Evolutionary conservation across 2,113 vertebrate genomes (phyloP).

Genomic region (Melanocharis versteri): DNA sequence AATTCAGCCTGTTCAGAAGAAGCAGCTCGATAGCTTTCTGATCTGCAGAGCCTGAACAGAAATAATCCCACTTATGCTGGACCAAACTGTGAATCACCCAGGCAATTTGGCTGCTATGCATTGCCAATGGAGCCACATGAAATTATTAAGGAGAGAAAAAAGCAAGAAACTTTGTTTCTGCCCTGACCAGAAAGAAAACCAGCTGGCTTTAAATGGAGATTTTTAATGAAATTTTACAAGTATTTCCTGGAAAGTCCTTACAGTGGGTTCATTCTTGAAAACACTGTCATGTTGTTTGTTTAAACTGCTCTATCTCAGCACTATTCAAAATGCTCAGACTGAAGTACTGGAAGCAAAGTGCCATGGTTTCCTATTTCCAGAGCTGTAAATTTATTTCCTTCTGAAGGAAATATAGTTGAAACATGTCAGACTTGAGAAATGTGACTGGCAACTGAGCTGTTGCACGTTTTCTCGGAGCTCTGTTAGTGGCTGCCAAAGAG

Average conservation of each 20-base stretch:
- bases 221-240: constrained; percentile 53
- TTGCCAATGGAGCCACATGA: neutral
- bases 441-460: neutral
- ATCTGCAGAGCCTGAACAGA: neutral
- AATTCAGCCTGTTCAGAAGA: neutral
- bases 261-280: neutral
- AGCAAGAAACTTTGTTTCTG: constrained; percentile 30
- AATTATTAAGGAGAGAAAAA: neutral
- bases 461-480: neutral
- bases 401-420: neutral
- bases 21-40: neutral
- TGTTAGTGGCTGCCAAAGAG: neutral
- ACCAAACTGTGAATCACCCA: neutral
- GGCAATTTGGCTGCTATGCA: neutral
- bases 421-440: neutral
- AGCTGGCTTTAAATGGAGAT: constrained; percentile 14
- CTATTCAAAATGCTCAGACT: neutral
- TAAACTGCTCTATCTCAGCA: neutral
- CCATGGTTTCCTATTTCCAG: neutral
- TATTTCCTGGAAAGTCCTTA: neutral
- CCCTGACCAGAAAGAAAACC: constrained; percentile 49
- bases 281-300: neutral
- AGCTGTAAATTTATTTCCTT: neutral
- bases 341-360: neutral
- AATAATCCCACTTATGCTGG: neutral